Percentiles rank a stretch among this genome's conserved stretches.
Conservation (phyloP, 2,113 vertebrate genomes). For the Oryzias melastigma region DNA sequence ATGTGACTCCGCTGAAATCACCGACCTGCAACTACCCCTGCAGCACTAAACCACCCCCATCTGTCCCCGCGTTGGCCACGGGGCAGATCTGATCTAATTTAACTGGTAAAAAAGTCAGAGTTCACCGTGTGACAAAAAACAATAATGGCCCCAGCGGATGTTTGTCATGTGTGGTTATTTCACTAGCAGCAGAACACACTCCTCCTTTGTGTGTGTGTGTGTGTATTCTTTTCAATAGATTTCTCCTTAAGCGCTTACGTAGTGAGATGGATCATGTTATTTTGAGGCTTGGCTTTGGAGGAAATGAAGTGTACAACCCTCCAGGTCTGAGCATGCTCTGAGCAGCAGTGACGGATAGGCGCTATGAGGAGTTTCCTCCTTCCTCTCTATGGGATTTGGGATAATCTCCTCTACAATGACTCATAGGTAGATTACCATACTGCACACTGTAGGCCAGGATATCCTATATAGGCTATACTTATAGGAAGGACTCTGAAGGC, state of each 20-base stretch:
- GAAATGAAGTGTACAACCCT: constrained; percentile 39
- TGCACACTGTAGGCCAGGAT: constrained; percentile 63
- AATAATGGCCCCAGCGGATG: constrained; percentile 21
- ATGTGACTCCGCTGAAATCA: constrained; percentile 44
- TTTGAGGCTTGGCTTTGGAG: constrained; percentile 26
- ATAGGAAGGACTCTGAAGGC: constrained; percentile 45
- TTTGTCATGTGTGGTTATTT: constrained; percentile 29
- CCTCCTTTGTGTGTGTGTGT: constrained; percentile 7
- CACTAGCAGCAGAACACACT: constrained; percentile 12
- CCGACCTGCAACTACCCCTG: constrained; percentile 22
- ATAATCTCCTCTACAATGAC: constrained; percentile 71
- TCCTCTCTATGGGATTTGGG: constrained; percentile 68
- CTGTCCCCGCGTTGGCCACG: constrained; percentile 21
- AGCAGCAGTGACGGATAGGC: constrained; percentile 63
- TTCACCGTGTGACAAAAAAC: constrained; percentile 40
- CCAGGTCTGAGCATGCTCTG: constrained; percentile 56
- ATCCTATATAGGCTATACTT: constrained; percentile 63
- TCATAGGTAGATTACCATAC: constrained; percentile 67
- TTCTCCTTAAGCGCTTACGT: neutral
- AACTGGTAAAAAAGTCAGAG: constrained; percentile 43
- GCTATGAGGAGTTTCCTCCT: constrained; percentile 65
- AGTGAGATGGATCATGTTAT: constrained; percentile 31
- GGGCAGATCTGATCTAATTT: constrained; percentile 32
- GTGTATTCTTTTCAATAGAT: neutral
- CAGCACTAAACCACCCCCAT: constrained; percentile 32